Evolutionary conservation across 1,140 invertebrate genomes (phyloP), one percentile per base, ranked within the genome.

Genomic region (Nasonia giraulti): DNA sequence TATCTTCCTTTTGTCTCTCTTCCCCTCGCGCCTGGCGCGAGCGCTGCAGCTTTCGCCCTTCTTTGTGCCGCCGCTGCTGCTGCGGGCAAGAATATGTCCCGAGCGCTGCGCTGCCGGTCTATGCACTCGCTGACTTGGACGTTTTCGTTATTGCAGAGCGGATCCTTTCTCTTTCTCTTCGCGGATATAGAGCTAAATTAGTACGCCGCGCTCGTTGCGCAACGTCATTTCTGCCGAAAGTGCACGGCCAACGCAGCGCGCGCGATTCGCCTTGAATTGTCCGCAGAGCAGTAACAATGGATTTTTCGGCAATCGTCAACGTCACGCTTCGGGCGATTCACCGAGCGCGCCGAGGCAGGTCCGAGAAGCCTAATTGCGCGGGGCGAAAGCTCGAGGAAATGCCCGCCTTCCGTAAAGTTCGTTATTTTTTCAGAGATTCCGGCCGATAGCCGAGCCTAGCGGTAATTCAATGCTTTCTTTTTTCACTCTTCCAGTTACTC

Each of bases 1-100:
- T n/a, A n/a, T n/a, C n/a, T n/a, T n/a, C 31, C 71, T 82, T 44
- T 80, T 50, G 5, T 71, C 55, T 73, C 68, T n/a, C n/a, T n/a
- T n/a, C n/a, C n/a, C n/a, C n/a, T 75, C 50, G 1, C 23, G 40
- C 5, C 40, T 40, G 40, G 40, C 12, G 79, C 74, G 10, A 5
- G 40, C 74, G n/a, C 4, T 40, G 40, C 8, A 66, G 40, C 66
- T 69, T 69, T 80, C 37, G 37, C 62, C 50, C 78, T 55, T 78
- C 76, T 78, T 78, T 62, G 31, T 62, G n/a, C 50, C 33, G n/a
- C 27, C n/a, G n/a, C n/a, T n/a, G n/a, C n/a, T n/a, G n/a, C n/a
- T n/a, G n/a, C n/a, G n/a, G n/a, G n/a, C n/a, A n/a, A n/a, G n/a
- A n/a, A n/a, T n/a, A n/a, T n/a, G n/a, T n/a, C n/a, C n/a, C n/a